Conservation (phyloP, 2,797 vertebrate genomes). For the Pipistrellus kuhlii region DNA sequence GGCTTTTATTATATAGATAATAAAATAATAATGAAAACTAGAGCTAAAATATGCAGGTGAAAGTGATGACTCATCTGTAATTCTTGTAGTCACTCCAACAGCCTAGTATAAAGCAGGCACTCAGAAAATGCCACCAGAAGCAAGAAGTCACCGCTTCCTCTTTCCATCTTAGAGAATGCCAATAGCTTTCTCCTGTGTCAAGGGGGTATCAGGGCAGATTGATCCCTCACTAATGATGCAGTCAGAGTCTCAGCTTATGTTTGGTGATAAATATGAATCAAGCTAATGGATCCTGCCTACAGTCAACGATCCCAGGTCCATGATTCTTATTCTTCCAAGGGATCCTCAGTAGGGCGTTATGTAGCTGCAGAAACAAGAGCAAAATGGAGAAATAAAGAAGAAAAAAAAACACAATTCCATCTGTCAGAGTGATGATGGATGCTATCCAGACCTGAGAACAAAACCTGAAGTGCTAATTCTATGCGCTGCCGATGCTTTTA, state of each 20-base stretch:
- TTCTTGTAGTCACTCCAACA: slow-evolving; percentile 36
- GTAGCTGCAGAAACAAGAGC: slow-evolving; percentile 58
- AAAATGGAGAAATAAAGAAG: slow-evolving; percentile 82
- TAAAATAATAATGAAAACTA: neutral
- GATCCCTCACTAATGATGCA: neutral
- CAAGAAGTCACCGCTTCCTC: slow-evolving; percentile 32
- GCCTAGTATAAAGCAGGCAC: neutral
- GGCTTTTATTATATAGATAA: neutral
- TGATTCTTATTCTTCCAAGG: neutral
- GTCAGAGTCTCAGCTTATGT: slow-evolving; percentile 22
- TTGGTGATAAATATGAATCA: slow-evolving; percentile 73
- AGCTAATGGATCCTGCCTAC: slow-evolving; percentile 49
- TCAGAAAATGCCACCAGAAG: slow-evolving; percentile 45
- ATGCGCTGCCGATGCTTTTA: slow-evolving; percentile 85
- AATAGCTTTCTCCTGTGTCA: slow-evolving; percentile 41
- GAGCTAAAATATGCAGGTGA: slow-evolving; percentile 2
- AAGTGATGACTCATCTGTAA: slow-evolving; percentile 38
- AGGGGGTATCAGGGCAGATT: slow-evolving; percentile 25
- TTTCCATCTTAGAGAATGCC: slow-evolving; percentile 35
- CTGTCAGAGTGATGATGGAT: slow-evolving; percentile 86
- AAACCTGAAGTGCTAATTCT: slow-evolving; percentile 87
- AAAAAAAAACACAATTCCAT: slow-evolving; percentile 78
- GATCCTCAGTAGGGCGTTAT: neutral
- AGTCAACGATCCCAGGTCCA: slow-evolving; percentile 19
- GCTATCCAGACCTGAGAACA: slow-evolving; percentile 83